phyloP scores from a whole-genome alignment of 2,113 vertebrate genomes.

The Chaetura pelagica region DNA sequence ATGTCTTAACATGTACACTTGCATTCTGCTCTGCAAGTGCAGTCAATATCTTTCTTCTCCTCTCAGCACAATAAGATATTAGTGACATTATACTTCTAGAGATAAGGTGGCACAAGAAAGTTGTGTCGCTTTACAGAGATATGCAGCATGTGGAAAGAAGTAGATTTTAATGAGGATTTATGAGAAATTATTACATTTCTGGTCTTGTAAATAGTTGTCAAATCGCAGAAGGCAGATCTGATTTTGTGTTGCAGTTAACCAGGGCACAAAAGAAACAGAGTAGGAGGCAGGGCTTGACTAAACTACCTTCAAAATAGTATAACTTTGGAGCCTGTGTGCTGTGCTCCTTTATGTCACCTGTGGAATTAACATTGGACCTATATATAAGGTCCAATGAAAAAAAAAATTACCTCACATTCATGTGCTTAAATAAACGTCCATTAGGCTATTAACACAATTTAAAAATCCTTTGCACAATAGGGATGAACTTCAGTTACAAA shows the following conservation, averaged over 20 bases:
- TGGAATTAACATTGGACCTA: background rate
- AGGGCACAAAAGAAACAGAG: background rate
- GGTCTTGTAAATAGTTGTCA: background rate
- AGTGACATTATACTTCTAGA: background rate
- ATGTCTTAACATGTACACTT: background rate
- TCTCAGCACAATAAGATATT: background rate
- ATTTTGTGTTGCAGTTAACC: background rate
- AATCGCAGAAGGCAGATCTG: background rate
- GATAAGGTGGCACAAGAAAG: background rate
- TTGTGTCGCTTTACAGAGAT: background rate
- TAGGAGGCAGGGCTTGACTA: background rate
- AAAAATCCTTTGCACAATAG: background rate
- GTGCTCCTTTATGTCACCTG: background rate
- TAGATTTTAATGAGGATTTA: background rate
- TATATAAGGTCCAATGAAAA: too few relatives aligned
- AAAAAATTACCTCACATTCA: background rate
- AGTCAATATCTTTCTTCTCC: background rate
- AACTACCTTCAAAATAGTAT: background rate
- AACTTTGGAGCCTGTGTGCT: background rate
- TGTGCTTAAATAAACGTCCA: background rate
- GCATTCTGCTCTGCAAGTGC: background rate
- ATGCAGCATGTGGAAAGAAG: background rate
- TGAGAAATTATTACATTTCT: background rate
- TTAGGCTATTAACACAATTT: background rate
- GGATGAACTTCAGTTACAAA: background rate